Base-by-base conservation (phyloP, 2,113 vertebrate species). In the Phyllopteryx taeniolatus region DNA sequence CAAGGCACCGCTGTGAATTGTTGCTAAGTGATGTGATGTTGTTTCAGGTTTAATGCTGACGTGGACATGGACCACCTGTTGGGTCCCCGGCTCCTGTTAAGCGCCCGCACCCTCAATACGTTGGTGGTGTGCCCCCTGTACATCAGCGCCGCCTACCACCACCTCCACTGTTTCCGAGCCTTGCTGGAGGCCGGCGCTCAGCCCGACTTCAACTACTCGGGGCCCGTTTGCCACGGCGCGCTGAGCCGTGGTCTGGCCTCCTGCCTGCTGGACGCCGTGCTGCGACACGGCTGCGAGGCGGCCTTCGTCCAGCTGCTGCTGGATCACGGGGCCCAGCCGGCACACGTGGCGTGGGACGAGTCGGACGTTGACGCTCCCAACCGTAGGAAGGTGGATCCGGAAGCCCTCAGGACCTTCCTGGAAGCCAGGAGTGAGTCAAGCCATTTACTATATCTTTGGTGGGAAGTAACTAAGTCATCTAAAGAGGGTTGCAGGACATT, bases 111-210 rank as follows among this genome's bases (percentile, higher is more conserved):
- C 12, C 94, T 98, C 70, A 95, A 95, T 75, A 96, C 96, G 0
- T 78, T 98, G 84, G 95, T 96, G 77, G 95, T 96, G 85, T 98
- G 96, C 67, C 96, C 97, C 0, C 84, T 98, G 10, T 98, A 98
- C 86, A 98, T 98, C 88, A 96, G 96, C 0, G 96, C 96, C 0
- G 95, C 96, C 85, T 98, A 98, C 79, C 95, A 98, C 89, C 95
- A 96, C 89, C 93, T 98, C 3, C 92, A 91, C 70, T 97, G 96
- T 85, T 98, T 98, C 90, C 86, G 76, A 51, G 91, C 97, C 85
- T 91, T 98, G 44, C 93, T 98, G 14, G 92, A 94, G 84, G 96
- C 96, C 0, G 96, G 96, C 0, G 96, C 97, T 39, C 89, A 98
- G 87, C 96, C 97, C 0, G 94, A 98, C 87, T 98, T 96, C 78